These are phyloP conservation scores for Bruchidius siliquastri DNA, from an alignment of 2,888 invertebrate genomes.

Conservation along the genomic window DNA sequence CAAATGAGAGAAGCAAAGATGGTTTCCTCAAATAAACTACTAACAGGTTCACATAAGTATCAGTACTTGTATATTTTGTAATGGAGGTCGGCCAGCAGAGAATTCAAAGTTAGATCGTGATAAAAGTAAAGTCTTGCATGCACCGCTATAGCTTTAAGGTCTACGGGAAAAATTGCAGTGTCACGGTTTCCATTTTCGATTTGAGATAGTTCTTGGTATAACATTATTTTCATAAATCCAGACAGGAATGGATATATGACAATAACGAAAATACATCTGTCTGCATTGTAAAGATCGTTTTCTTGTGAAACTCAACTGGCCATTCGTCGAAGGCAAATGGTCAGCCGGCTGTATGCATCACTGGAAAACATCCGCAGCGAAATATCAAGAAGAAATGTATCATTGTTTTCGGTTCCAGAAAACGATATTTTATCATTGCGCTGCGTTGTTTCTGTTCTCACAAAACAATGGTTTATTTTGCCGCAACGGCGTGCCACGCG, in stretches of 20 bases:
- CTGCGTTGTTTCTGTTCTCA: neutral
- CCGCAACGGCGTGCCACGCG: neutral
- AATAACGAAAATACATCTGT: neutral
- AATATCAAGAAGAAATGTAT: neutral
- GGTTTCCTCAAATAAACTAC: too few species aligned
- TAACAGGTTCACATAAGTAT: too few species aligned
- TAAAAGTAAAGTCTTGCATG: too few species aligned
- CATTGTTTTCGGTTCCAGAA: neutral
- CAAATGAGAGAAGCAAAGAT: too few species aligned
- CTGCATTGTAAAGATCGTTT: neutral
- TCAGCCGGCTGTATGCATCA: neutral
- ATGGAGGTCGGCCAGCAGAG: too few species aligned
- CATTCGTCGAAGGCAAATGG: neutral
- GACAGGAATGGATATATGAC: neutral
- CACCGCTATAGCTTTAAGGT: too few species aligned
- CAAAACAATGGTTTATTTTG: neutral
- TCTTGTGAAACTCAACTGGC: neutral
- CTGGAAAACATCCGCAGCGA: neutral
- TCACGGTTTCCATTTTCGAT: too few species aligned
- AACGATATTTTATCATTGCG: neutral
- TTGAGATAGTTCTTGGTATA: too few species aligned
- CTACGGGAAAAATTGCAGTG: too few species aligned
- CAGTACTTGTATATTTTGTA: too few species aligned
- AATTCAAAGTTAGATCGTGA: too few species aligned
- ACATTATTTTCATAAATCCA: too few species aligned